Base-by-base conservation (phyloP, 2,888 invertebrate species). In the Acholoe squamosa region DNA sequence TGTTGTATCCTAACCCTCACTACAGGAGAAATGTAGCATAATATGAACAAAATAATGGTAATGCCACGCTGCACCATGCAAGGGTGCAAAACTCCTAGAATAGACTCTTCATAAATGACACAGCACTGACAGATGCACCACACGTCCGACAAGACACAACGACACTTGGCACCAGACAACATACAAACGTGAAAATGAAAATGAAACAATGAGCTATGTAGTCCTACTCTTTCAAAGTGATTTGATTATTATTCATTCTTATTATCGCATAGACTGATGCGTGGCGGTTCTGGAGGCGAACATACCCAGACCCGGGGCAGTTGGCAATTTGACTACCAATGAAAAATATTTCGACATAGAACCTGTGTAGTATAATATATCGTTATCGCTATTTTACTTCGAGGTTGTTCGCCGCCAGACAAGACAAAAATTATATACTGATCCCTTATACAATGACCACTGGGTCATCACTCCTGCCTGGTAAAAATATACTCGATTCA, bases 171-270 rank as follows among this genome's bases (percentile, higher is more conserved):
- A 80, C 80, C 33, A 80, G 80, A 80, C 80, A 43, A 80, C 80
- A 80, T 80, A 19, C 80, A 80, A 80, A 80, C 80, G 80, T 80
- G 34, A 80, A 80, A 80, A 80, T 80, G 80, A 80, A 80, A 43
- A 43, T 16, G 43, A 80, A 80, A 80, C 80, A 80, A 80, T 80
- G 80, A 33, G n/a, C 19, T 80, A 80, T 43, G 43, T 16, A 80
- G 43, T 34, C 34, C 43, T 61, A 61, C 61, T 19, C n/a, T 61
- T 3, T 61, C 19, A 61, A 61, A 61, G 61, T 61, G 61, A n/a
- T 61, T 61, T 76, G 76, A 31, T 76, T 16, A 76, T 76, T 19
- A 61, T 61, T 61, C 5, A 61, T 61, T 14, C 1, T 61, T 22
- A 25, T n/a, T 22, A 43, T 25, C 31, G 25, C 76, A 28, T 76